These are phyloP conservation scores for Odontophorus gujanensis DNA, from an alignment of 2,113 vertebrate genomes.

Conservation along the genomic window DNA sequence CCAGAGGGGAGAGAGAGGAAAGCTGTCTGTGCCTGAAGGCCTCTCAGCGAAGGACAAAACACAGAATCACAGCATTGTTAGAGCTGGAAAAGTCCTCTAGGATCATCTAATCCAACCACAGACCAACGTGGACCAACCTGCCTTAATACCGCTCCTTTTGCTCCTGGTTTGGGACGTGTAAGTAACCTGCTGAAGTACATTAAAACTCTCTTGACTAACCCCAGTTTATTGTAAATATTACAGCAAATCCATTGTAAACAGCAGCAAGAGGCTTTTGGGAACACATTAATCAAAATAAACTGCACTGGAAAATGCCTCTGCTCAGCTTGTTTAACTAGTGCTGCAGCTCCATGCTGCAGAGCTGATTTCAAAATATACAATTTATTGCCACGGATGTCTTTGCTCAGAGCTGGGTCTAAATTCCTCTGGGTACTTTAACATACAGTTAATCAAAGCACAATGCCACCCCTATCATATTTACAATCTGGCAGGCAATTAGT, in stretches of 20 bases:
- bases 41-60: background rate
- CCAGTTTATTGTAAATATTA: slow-evolving; percentile 85
- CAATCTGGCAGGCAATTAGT: slow-evolving; percentile 81
- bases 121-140: background rate
- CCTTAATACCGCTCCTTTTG: background rate
- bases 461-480: slow-evolving; percentile 76
- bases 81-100: no score
- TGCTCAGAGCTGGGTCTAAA: slow-evolving; percentile 62
- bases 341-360: slow-evolving; percentile 61
- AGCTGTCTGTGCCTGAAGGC: background rate
- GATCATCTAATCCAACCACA: no score
- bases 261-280: slow-evolving; percentile 83
- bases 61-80: no score
- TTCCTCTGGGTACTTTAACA: slow-evolving; percentile 71
- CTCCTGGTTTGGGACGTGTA: background rate
- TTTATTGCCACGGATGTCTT: slow-evolving; percentile 79
- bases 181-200: slow-evolving; percentile 62
- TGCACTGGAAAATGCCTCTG: slow-evolving; percentile 74
- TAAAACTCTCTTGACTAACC: slow-evolving; percentile 70
- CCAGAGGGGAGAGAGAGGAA: background rate
- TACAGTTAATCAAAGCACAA: slow-evolving; percentile 78
- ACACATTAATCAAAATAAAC: slow-evolving; percentile 86
- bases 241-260: slow-evolving; percentile 84
- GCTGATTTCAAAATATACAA: slow-evolving; percentile 77
- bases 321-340: slow-evolving; percentile 81